These are phyloP conservation scores for Cebidichthys violaceus DNA, from an alignment of 2,113 vertebrate species.

Conservation along the genomic window DNA sequence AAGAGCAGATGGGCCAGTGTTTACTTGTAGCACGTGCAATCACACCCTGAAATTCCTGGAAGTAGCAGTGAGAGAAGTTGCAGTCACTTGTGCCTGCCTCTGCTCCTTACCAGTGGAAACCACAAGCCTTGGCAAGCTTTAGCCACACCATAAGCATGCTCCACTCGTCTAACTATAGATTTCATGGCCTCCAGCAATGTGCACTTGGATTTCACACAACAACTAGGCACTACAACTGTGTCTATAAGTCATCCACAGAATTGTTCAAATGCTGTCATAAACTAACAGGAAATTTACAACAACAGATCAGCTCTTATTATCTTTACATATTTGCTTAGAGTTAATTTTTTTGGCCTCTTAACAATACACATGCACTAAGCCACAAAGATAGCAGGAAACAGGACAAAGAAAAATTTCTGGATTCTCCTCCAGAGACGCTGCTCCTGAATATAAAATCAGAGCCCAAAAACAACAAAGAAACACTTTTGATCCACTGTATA, in stretches of 20 bases:
- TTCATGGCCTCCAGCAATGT: conserved; percentile 55
- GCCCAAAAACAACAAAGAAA: conserved; percentile 73
- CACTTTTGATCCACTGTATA: conserved; percentile 71
- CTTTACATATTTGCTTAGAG: conserved; percentile 26
- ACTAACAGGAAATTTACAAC: background rate
- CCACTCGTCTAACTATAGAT: conserved; percentile 59
- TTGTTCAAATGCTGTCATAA: conserved; percentile 25
- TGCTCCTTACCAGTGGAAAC: conserved; percentile 55
- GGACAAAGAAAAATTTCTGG: conserved; percentile 51
- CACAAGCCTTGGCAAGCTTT: conserved; percentile 63
- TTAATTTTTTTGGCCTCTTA: background rate
- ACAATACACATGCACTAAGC: conserved; percentile 28
- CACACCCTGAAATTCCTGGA: conserved; percentile 62
- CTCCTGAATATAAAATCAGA: conserved; percentile 58
- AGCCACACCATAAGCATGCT: conserved; percentile 39
- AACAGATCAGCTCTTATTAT: conserved; percentile 36
- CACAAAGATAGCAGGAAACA: conserved; percentile 45
- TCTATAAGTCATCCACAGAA: conserved; percentile 35
- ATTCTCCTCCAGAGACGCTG: conserved; percentile 43
- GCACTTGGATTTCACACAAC: conserved; percentile 30
- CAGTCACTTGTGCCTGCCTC: conserved; percentile 60
- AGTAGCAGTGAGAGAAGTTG: conserved; percentile 37
- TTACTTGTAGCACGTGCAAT: conserved; percentile 45
- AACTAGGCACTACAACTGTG: conserved; percentile 12
- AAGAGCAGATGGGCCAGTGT: conserved; percentile 43